Base-by-base conservation (phyloP, 2,113 vertebrate species). In the Passer montanus region DNA sequence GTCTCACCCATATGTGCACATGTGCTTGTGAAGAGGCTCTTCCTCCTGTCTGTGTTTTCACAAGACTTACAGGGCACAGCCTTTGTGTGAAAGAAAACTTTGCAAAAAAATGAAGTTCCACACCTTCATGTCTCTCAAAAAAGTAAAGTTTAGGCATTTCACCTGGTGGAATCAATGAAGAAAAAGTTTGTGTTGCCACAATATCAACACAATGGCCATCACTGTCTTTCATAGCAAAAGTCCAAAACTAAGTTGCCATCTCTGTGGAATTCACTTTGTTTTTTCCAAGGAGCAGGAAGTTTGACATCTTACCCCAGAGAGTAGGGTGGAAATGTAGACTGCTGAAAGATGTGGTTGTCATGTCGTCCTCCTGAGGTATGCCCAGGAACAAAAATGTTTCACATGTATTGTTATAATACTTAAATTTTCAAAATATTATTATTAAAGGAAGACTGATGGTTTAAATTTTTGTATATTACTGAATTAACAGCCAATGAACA, bases 1-100 rank as follows among this genome's bases (percentile, higher is more conserved):
- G 13, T 27, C 16, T 84, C 49, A 69, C 19, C 15, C 1, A 4
- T 11, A 12, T 4, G 28, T 53, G 16, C 0, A 0, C 15, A 47
- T 3, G 8, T 60, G 26, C 33, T 44, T 0, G 0, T 46, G 41
- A 41, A 67, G 33, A 70, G 19, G 10, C 9, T 80, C 28, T 52
- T 58, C 43, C 20, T 75, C 4, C 21, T 35, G 4, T 33, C 47
- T 49, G 9, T 44, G 10, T n/a, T 30, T 31, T 43, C 27, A 53
- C 13, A 67, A 53, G 5, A 13, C 21, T 18, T 17, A 13, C 11
- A 55, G 26, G 19, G 39, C 35, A 12, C 5, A 53, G 18, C 2
- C 64, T 89, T 69, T 35, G 18, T 31, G 19, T 49, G 20, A 55
- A 68, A 50, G 24, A 53, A 74, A 21, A 7, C 9, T 64, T 50